phyloP scores from a whole-genome alignment of 2,113 vertebrate genomes.

The Macquaria australasica region DNA sequence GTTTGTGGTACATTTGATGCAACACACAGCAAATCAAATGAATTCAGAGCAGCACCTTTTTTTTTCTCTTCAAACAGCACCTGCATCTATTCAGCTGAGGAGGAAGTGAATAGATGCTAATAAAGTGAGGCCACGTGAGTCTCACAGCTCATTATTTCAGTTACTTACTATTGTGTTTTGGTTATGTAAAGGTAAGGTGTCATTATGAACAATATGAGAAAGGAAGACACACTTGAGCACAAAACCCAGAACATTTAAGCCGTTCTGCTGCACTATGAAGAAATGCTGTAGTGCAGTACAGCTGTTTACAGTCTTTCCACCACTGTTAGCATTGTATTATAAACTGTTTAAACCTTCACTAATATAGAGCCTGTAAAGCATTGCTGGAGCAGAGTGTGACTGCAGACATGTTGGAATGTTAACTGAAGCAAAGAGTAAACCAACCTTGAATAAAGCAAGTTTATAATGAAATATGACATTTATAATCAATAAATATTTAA shows the following conservation, averaged over 20 bases:
- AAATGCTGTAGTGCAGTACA: conserved; percentile 34
- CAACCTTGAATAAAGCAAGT: conserved; percentile 56
- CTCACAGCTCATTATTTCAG: conserved; percentile 5
- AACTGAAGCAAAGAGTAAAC: conserved; percentile 62
- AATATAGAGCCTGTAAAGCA: conserved; percentile 66
- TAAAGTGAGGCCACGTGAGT: conserved; percentile 1
- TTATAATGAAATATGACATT: conserved; percentile 69
- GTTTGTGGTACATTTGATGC: conserved; percentile 37
- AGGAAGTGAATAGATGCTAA: conserved; percentile 24
- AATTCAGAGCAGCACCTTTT: conserved; percentile 17
- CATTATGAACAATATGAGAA: not conserved
- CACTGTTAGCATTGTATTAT: conserved; percentile 63
- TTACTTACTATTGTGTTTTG: conserved; percentile 8
- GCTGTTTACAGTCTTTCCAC: conserved; percentile 66
- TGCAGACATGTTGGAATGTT: conserved; percentile 62
- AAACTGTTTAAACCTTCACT: conserved; percentile 74
- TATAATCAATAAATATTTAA: conserved; percentile 75
- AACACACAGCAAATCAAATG: conserved; percentile 44
- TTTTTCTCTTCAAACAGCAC: conserved; percentile 15
- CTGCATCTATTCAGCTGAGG: conserved; percentile 14
- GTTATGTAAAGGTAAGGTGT: conserved; percentile 18
- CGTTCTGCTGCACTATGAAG: not conserved
- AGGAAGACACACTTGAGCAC: not conserved
- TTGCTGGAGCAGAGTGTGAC: conserved; percentile 36
- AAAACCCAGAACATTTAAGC: conserved; percentile 10